Evolutionary conservation across 2,888 invertebrate species (phyloP).

Genomic region (Metellina segmentata): DNA sequence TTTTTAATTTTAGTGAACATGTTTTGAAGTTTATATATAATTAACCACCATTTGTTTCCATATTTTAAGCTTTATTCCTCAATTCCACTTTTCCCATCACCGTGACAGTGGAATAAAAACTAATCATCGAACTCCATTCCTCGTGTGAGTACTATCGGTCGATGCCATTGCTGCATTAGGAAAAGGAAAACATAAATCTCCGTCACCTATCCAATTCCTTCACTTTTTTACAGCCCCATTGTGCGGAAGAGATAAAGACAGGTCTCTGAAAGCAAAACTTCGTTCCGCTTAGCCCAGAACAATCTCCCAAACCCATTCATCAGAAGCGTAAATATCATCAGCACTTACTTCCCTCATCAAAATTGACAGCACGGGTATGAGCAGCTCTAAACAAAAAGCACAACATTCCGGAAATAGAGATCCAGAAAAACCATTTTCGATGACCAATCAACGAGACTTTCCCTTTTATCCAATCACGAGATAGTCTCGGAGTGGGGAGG

Average conservation of each 20-base stretch:
- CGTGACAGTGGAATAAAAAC: no score
- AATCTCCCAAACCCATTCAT: slow-evolving; percentile 49
- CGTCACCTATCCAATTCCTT: slow-evolving; percentile 19
- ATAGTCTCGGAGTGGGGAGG: slow-evolving; percentile 53
- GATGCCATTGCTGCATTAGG: no score
- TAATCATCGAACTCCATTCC: no score
- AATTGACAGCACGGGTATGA: slow-evolving; percentile 49
- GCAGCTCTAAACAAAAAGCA: slow-evolving; percentile 14
- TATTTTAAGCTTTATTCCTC: no score
- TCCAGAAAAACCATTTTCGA: slow-evolving; percentile 66
- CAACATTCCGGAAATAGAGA: slow-evolving; percentile 57
- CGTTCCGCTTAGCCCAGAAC: slow-evolving; percentile 12
- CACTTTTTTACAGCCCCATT: slow-evolving; percentile 5
- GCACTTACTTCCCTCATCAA: slow-evolving; percentile 41
- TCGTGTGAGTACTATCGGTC: no score
- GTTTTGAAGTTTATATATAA: no score
- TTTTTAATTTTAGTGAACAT: no score
- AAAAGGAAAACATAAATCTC: neutral
- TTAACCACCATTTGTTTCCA: no score
- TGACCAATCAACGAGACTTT: slow-evolving; percentile 49
- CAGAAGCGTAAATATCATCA: slow-evolving; percentile 45
- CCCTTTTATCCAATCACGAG: slow-evolving; percentile 63
- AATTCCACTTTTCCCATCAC: no score
- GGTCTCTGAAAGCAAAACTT: slow-evolving; percentile 38
- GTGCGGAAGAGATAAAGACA: slow-evolving; percentile 11